A percentile compares a stretch with the other conserved stretches of the same genome.
Conservation (phyloP, 1,140 invertebrate genomes). For the Galendromus occidentalis region DNA sequence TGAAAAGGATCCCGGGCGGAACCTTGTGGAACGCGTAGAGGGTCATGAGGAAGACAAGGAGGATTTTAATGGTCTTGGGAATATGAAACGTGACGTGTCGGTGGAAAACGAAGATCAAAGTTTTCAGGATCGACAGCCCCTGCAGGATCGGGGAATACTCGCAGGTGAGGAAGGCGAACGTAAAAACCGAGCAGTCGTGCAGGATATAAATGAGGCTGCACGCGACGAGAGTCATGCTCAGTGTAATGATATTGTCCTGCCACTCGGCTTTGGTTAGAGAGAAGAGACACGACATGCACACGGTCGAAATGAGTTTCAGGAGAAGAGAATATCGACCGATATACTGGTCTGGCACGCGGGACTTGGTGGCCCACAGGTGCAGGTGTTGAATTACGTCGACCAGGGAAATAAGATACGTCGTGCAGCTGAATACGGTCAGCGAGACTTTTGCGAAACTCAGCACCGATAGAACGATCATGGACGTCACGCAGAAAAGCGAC, state of each 20-base stretch:
- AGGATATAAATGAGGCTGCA: neutral
- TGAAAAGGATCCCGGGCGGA: neutral
- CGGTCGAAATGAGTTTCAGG: neutral
- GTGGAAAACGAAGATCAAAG: neutral
- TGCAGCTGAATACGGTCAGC: neutral
- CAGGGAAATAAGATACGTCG: neutral
- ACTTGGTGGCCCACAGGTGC: neutral
- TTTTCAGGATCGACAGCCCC: neutral
- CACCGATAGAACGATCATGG: neutral
- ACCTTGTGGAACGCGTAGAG: neutral
- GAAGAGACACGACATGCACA: neutral
- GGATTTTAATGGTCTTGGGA: neutral
- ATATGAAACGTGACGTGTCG: neutral
- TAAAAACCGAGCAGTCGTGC: neutral
- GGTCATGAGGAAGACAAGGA: neutral
- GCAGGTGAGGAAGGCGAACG: constrained; percentile 1
- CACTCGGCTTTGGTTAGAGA: neutral
- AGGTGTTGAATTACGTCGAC: neutral
- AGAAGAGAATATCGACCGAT: neutral
- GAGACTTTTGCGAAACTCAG: neutral
- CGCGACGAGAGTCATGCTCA: constrained; percentile 4
- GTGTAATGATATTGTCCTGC: constrained; percentile 1
- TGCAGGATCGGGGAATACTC: constrained; percentile 1
- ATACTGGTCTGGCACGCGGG: neutral
- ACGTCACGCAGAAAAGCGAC: neutral